Conservation (phyloP, 2,888 invertebrate genomes). For the Latheticus oryzae region DNA sequence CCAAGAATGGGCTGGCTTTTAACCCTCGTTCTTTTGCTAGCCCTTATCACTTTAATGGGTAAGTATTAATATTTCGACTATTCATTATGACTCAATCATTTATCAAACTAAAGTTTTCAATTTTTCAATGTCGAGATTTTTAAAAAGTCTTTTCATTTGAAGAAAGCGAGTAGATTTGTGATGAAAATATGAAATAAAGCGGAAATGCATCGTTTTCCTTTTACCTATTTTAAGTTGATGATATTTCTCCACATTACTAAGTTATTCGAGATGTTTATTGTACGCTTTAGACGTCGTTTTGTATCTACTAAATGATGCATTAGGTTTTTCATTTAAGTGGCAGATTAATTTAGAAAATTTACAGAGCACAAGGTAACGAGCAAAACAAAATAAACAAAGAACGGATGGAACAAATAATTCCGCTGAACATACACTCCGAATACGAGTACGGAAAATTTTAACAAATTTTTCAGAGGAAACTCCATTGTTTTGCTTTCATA, state of each 20-base stretch:
- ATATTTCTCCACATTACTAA: not conserved
- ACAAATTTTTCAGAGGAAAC: no score
- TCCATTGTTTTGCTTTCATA: no score
- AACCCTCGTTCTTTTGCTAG: conserved; percentile 64
- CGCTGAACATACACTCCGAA: no score
- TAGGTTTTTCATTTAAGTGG: conserved; percentile 14
- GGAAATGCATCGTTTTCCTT: conserved; percentile 2
- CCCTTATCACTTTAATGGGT: conserved; percentile 65
- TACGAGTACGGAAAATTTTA: no score
- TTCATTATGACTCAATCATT: not conserved
- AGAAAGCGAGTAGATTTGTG: no score
- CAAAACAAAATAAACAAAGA: not conserved
- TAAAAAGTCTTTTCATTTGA: no score
- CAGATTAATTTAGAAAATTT: conserved; percentile 17
- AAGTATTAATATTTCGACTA: conserved; percentile 24
- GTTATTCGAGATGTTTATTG: conserved; percentile 3
- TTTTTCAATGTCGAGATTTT: no score
- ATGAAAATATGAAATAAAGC: conserved; percentile 2
- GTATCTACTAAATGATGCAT: conserved; percentile 22
- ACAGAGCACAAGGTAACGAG: not conserved
- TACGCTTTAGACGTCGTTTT: conserved; percentile 5
- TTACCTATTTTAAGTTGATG: not conserved
- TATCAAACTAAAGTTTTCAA: not conserved
- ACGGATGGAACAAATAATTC: no score
- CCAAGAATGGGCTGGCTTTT: conserved; percentile 68